Percentiles rank a stretch among this genome's conserved stretches.
Conservation (phyloP, 2,888 invertebrate species). For the Blastobasis adustella region DNA sequence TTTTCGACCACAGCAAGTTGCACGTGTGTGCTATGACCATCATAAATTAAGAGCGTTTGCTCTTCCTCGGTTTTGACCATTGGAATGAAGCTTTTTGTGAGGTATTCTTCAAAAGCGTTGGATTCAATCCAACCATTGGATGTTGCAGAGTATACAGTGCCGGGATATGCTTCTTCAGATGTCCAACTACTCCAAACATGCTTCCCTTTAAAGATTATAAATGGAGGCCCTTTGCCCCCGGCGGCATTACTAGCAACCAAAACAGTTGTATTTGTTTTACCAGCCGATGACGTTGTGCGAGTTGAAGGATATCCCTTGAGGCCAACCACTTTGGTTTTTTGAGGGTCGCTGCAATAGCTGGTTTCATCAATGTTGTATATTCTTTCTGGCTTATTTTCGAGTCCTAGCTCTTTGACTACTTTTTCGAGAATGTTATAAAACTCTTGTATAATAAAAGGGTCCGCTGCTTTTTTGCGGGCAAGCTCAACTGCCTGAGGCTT, state of each 20-base stretch:
- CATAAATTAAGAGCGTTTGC: constrained; percentile 24
- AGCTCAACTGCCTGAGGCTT: constrained; percentile 20
- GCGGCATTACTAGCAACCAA: neutral
- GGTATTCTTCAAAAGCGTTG: constrained; percentile 22
- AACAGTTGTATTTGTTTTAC: neutral
- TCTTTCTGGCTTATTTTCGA: neutral
- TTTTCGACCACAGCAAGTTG: constrained; percentile 14
- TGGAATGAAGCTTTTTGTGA: constrained; percentile 16
- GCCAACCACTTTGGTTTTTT: neutral
- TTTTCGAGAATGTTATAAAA: constrained; percentile 11
- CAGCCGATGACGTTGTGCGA: neutral
- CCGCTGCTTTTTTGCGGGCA: constrained; percentile 14
- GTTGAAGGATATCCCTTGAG: neutral
- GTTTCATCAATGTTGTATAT: neutral
- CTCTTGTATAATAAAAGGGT: constrained; percentile 16
- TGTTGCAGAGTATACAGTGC: neutral
- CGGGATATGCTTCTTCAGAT: neutral
- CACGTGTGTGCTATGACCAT: constrained; percentile 27
- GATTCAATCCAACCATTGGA: neutral
- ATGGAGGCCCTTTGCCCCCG: neutral
- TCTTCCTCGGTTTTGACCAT: constrained; percentile 7
- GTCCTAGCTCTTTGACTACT: neutral
- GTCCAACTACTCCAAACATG: neutral
- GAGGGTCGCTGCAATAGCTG: neutral
- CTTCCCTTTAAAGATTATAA: neutral